Evolutionary conservation across 2,888 invertebrate species (phyloP).

Genomic region (Caenorhabditis becei): DNA sequence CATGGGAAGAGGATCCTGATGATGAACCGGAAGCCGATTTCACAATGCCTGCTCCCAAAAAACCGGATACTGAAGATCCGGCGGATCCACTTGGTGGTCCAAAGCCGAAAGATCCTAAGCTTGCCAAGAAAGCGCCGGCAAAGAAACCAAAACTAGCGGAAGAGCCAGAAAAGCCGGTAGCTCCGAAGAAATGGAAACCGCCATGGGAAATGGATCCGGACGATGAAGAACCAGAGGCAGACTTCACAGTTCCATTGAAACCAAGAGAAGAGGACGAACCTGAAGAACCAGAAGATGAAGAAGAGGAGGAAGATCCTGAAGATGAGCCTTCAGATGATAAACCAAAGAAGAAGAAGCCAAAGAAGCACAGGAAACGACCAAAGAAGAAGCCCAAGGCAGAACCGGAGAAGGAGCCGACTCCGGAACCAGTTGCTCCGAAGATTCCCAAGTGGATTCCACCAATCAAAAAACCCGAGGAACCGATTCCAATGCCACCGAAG

Average conservation of each 20-base stretch:
- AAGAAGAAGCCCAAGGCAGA: slow-evolving; percentile 51
- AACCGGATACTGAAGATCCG: slow-evolving; percentile 58
- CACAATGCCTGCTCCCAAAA: slow-evolving; percentile 27
- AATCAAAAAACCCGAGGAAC: slow-evolving; percentile 62
- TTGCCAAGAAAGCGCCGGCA: slow-evolving; percentile 27
- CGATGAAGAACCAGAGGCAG: slow-evolving; percentile 64
- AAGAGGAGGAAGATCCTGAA: slow-evolving; percentile 60
- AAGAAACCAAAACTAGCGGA: slow-evolving; percentile 24
- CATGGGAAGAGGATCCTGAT: slow-evolving; percentile 57
- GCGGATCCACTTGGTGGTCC: slow-evolving; percentile 49
- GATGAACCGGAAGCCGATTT: slow-evolving; percentile 65
- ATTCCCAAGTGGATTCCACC: slow-evolving; percentile 75
- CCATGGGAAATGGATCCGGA: slow-evolving; percentile 58
- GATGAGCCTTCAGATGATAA: slow-evolving; percentile 49
- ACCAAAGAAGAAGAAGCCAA: slow-evolving; percentile 58
- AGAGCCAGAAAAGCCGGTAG: slow-evolving; percentile 35
- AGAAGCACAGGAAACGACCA: slow-evolving; percentile 52
- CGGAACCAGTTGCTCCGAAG: slow-evolving; percentile 55
- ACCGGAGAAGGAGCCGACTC: slow-evolving; percentile 40
- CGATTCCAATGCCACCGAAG: slow-evolving; percentile 75
- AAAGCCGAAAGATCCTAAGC: slow-evolving; percentile 45
- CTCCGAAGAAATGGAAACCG: slow-evolving; percentile 57
- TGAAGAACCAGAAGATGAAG: slow-evolving; percentile 60
- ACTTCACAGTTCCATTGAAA: slow-evolving; percentile 62
- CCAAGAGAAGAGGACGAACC: slow-evolving; percentile 46